A percentile compares a stretch with the other conserved stretches of the same genome.
phyloP scores from a whole-genome alignment of 2,888 invertebrate genomes.

The Drymonia ruficornis region DNA sequence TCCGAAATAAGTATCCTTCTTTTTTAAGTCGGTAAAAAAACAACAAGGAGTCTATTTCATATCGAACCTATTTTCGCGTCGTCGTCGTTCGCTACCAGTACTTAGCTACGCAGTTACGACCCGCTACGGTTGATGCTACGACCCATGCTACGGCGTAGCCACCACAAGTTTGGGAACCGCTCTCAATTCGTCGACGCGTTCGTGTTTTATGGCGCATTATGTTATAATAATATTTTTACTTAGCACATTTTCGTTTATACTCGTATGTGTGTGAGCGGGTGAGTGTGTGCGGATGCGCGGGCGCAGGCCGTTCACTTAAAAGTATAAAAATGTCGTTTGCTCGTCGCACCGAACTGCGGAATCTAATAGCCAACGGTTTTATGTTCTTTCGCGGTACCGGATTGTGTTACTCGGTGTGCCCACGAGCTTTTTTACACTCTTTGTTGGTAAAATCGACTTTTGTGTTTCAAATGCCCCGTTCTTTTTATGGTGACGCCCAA shows the following conservation, averaged over 20 bases:
- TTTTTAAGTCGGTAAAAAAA: no score
- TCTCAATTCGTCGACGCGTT: constrained; percentile 49
- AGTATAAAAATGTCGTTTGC: constrained; percentile 71
- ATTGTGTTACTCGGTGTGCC: constrained; percentile 67
- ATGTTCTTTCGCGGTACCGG: constrained; percentile 76
- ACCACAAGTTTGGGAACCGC: constrained; percentile 64
- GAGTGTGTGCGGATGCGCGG: constrained; percentile 50
- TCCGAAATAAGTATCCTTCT: no score
- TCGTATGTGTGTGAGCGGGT: constrained; percentile 37
- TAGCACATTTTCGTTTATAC: constrained; percentile 77
- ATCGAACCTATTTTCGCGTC: no score
- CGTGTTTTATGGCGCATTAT: constrained; percentile 82
- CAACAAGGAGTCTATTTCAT: no score
- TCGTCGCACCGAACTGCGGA: constrained; percentile 54
- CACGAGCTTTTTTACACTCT: constrained; percentile 20
- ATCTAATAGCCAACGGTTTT: constrained; percentile 73
- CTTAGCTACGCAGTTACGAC: constrained; percentile 29
- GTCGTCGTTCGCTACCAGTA: background rate
- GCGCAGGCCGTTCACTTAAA: constrained; percentile 53
- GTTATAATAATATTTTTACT: constrained; percentile 83
- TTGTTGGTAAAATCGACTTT: constrained; percentile 50
- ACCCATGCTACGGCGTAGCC: constrained; percentile 41
- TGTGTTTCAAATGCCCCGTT: constrained; percentile 13
- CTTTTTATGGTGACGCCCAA: constrained; percentile 38
- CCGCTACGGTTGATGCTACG: constrained; percentile 43